Conservation (phyloP, 2,797 vertebrate species). For the Sebastes flavidus region DNA sequence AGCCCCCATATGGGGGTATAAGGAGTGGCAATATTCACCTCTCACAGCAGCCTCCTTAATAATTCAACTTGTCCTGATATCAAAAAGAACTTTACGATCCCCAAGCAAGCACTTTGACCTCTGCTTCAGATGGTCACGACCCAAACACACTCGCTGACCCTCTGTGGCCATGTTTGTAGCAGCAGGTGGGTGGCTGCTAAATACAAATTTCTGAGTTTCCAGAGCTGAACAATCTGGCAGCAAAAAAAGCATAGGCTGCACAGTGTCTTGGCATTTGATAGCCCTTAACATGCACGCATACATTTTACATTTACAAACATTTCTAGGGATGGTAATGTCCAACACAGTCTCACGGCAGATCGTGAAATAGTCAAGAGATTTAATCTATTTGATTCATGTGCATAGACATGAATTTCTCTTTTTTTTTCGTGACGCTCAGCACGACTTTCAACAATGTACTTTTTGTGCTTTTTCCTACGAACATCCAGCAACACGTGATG, state of each 20-base stretch:
- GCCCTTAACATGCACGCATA: not conserved
- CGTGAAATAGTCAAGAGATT: no score
- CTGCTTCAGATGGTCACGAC: slow-evolving; percentile 13
- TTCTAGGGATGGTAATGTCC: not conserved
- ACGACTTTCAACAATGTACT: no score
- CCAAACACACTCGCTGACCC: slow-evolving; percentile 13
- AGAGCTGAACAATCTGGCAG: not conserved
- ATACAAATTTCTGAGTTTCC: not conserved
- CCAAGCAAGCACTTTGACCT: slow-evolving; percentile 44
- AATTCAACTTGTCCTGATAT: slow-evolving; percentile 56
- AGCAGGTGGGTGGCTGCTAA: not conserved
- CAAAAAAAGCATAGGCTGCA: not conserved
- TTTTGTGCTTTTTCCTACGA: no score
- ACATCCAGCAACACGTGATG: no score
- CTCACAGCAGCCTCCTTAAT: slow-evolving; percentile 45
- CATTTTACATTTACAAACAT: not conserved
- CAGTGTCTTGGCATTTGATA: not conserved
- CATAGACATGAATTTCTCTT: no score
- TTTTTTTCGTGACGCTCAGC: no score
- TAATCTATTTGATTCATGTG: no score
- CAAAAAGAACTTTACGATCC: slow-evolving; percentile 19
- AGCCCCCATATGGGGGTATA: not conserved
- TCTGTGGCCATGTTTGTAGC: not conserved
- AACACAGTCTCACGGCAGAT: no score
- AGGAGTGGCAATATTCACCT: slow-evolving; percentile 21